Evolutionary conservation across 2,113 vertebrate genomes (phyloP).

Genomic region (Onychostruthus taczanowskii): DNA sequence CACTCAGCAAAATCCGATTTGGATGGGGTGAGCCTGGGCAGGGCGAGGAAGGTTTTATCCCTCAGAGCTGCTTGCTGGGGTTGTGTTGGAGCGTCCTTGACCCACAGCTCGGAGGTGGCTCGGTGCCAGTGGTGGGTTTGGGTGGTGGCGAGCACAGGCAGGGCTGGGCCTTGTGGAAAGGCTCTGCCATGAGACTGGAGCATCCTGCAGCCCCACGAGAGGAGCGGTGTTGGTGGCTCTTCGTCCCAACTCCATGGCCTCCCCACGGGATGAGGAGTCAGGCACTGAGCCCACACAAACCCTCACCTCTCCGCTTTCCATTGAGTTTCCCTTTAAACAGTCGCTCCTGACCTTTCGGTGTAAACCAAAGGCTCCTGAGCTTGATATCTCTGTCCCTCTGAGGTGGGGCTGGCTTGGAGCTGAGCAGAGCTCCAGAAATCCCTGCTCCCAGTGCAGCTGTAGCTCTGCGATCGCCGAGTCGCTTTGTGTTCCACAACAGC

Average conservation of each 20-base stretch:
- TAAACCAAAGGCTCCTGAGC: neutral
- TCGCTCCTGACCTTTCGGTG: fast-evolving
- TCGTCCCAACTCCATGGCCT: neutral
- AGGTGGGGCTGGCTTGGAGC: neutral
- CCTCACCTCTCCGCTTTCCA: fast-evolving
- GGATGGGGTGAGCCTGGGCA: neutral
- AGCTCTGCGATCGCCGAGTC: fast-evolving
- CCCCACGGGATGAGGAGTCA: fast-evolving
- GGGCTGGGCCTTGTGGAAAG: neutral
- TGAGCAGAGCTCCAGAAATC: neutral
- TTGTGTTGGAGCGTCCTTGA: neutral
- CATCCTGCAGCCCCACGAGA: fast-evolving
- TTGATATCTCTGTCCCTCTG: neutral
- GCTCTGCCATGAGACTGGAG: neutral
- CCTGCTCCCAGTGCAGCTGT: neutral
- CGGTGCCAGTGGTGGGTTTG: neutral
- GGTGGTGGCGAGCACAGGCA: neutral
- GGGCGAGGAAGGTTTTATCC: neutral
- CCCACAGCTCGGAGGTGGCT: neutral
- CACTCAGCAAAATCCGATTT: fast-evolving
- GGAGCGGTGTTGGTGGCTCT: fast-evolving
- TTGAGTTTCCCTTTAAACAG: neutral
- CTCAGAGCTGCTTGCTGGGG: neutral
- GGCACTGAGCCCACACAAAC: neutral
- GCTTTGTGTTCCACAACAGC: slow-evolving; percentile 2